These are phyloP conservation scores for Achroia grisella DNA, from an alignment of 1,140 invertebrate genomes.

Conservation along the genomic window DNA sequence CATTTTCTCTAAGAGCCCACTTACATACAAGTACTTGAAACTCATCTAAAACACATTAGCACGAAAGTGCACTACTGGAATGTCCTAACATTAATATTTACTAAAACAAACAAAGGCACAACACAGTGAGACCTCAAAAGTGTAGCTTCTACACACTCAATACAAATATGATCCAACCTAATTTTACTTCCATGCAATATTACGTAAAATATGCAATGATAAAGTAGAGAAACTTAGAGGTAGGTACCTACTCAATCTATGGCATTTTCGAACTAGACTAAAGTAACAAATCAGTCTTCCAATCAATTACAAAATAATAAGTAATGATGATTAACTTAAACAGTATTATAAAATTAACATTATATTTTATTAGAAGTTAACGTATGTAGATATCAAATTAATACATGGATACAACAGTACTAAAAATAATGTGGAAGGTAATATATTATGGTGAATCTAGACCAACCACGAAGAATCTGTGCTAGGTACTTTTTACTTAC, in stretches of 20 bases:
- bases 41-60: constrained; percentile 37
- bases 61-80: constrained; percentile 61
- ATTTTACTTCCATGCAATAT: constrained; percentile 12
- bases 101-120: constrained; percentile 67
- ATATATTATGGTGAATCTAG: not conserved
- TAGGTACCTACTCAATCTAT: constrained; percentile 58
- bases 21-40: not conserved
- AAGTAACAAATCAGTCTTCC: constrained; percentile 72
- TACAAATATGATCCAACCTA: constrained; percentile 38
- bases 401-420: constrained; percentile 2
- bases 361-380: constrained; percentile 34
- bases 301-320: constrained; percentile 64
- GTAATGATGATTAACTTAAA: constrained; percentile 50
- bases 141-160: constrained; percentile 53
- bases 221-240: constrained; percentile 17
- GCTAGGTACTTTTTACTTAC: constrained; percentile 1
- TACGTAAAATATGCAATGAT: too few species aligned
- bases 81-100: constrained; percentile 58
- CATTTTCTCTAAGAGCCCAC: not conserved
- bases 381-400: constrained; percentile 7
- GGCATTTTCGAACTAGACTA: constrained; percentile 73
- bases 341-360: constrained; percentile 41
- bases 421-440: not conserved
- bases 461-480: constrained; percentile 6
- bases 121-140: constrained; percentile 50